A percentile compares a stretch with the other conserved stretches of the same genome.
Conservation (phyloP, 2,888 invertebrate species). For the Steinernema hermaphroditum region DNA sequence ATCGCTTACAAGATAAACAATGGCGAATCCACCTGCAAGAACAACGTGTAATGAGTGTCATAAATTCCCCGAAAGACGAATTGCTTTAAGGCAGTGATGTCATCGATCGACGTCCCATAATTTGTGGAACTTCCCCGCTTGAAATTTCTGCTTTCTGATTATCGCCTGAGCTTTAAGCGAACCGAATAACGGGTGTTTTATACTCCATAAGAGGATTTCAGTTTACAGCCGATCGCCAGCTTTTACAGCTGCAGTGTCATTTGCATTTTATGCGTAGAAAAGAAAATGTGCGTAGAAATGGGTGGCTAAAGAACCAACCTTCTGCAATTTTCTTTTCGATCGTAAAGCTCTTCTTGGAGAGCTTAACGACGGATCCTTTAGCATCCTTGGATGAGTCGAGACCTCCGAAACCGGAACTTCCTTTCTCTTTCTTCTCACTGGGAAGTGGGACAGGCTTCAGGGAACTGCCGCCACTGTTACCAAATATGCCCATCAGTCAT, state of each 20-base stretch:
- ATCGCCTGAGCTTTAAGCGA: too few relatives aligned
- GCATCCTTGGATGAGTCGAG: conserved; percentile 64
- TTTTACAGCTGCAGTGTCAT: too few relatives aligned
- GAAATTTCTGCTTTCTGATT: too few relatives aligned
- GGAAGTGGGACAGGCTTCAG: conserved; percentile 42
- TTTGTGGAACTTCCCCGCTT: too few relatives aligned
- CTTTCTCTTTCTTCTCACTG: conserved; percentile 49
- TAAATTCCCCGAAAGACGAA: not conserved
- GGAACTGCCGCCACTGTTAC: conserved; percentile 29
- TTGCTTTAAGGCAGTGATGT: not conserved
- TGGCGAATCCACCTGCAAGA: conserved; percentile 82
- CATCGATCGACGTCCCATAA: too few relatives aligned
- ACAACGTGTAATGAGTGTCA: not conserved
- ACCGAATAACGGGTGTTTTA: too few relatives aligned
- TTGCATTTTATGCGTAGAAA: too few relatives aligned
- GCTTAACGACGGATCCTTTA: conserved; percentile 54
- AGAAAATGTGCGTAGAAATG: too few relatives aligned
- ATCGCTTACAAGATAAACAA: conserved; percentile 83
- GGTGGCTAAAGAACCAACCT: conserved; percentile 58
- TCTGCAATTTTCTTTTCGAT: conserved; percentile 63
- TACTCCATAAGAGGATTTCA: too few relatives aligned
- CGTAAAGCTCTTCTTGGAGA: conserved; percentile 55
- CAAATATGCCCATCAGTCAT: conserved; percentile 31
- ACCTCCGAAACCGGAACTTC: conserved; percentile 21
- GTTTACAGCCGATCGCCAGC: too few relatives aligned